Conservation (phyloP, 23 tunicate genomes). For the Aplidium turbinatum region DNA sequence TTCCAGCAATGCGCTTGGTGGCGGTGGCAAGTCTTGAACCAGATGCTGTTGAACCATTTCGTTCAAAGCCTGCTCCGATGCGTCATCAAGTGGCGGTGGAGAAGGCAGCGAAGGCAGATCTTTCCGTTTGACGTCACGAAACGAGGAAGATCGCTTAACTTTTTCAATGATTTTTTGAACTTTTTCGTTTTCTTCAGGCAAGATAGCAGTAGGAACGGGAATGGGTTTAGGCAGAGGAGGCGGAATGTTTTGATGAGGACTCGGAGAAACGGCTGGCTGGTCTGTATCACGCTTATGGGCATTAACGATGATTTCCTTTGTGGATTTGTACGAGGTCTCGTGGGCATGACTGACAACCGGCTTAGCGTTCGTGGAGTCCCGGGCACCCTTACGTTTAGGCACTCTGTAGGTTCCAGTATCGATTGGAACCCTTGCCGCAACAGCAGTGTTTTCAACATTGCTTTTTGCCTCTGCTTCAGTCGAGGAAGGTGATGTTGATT, state of each 20-base stretch:
- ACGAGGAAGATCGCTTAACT: slow-evolving; percentile 38
- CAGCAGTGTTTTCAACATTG: too few species aligned
- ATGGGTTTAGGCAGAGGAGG: too few species aligned
- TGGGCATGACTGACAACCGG: slow-evolving; percentile 4
- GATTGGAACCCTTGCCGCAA: slow-evolving; percentile 22
- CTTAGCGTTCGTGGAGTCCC: neutral
- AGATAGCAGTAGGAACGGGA: too few species aligned
- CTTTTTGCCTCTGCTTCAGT: too few species aligned
- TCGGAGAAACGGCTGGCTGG: too few species aligned
- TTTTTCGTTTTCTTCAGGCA: slow-evolving; percentile 10
- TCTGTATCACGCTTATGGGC: too few species aligned
- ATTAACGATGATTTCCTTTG: neutral
- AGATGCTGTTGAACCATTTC: slow-evolving; percentile 1
- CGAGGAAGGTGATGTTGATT: too few species aligned
- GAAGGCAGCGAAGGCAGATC: slow-evolving; percentile 19
- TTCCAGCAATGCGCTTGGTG: neutral
- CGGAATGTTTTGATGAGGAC: too few species aligned
- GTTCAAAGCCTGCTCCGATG: slow-evolving; percentile 32
- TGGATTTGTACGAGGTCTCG: too few species aligned
- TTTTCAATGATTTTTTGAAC: slow-evolving; percentile 37
- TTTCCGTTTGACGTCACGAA: neutral
- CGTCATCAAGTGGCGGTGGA: slow-evolving; percentile 45
- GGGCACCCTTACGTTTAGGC: slow-evolving; percentile 10
- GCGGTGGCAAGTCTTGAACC: neutral
- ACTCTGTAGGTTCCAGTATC: slow-evolving; percentile 66